Percentiles rank a stretch among this genome's conserved stretches.
These are phyloP conservation scores for Lepidurus couesii DNA, from an alignment of 1,140 invertebrate genomes.

Conservation along the genomic window DNA sequence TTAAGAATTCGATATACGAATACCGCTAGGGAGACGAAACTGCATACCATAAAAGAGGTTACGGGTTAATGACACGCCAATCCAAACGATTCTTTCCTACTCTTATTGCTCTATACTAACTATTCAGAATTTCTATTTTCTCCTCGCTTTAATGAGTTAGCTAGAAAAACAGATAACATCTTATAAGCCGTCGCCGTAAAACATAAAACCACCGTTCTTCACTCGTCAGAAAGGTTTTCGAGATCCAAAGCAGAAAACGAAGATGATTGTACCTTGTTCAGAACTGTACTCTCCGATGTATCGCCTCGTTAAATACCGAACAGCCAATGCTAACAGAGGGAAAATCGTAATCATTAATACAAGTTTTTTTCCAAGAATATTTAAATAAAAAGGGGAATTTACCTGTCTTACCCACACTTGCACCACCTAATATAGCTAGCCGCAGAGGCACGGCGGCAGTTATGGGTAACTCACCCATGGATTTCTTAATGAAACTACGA, in stretches of 20 bases:
- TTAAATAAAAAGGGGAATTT: not conserved
- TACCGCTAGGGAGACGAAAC: not conserved
- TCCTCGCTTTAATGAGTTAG: not conserved
- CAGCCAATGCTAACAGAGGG: slow-evolving; percentile 64
- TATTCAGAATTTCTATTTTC: not conserved
- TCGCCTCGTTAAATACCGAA: slow-evolving; percentile 77
- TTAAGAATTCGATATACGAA: not conserved
- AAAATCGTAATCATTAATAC: slow-evolving; percentile 33
- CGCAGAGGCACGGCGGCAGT: not conserved
- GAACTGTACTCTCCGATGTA: slow-evolving; percentile 93
- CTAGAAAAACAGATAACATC: not conserved
- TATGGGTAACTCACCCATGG: not conserved
- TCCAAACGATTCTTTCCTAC: not conserved
- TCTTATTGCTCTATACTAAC: too few relatives aligned
- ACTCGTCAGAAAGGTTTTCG: not conserved
- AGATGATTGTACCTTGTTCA: slow-evolving; percentile 62
- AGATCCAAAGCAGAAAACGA: not conserved
- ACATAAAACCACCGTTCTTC: too few relatives aligned
- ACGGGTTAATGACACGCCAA: not conserved
- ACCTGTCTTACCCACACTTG: not conserved
- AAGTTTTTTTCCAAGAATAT: slow-evolving; percentile 2
- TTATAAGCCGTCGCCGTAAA: too few relatives aligned
- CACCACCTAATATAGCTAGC: not conserved
- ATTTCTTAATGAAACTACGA: not conserved
- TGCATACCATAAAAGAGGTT: slow-evolving; percentile 4